Base-by-base conservation (phyloP, 2,888 invertebrate genomes). In the Tineola bisselliella region DNA sequence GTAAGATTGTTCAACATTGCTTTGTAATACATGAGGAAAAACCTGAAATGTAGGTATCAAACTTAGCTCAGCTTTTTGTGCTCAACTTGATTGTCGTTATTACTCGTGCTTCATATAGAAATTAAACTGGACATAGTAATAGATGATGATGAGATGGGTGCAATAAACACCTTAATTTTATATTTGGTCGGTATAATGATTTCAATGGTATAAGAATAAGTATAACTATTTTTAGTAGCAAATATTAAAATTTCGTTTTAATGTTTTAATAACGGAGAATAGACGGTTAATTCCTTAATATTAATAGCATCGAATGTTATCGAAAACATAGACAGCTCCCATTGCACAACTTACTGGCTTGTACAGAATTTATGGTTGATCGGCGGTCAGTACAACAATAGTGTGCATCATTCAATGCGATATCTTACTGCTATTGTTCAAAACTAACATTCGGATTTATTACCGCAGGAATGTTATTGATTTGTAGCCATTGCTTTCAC, bases 371-470 rank as follows among this genome's bases (percentile, higher is more conserved):
- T 48, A 48, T 48, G 48, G 48, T 48, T 48, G 48, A 48, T 48
- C 48, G 48, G 48, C 17, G 48, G 15, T 10, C 48, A 5, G 48
- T 11, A 31, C 17, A 57, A 57, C 57, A 58, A 58, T 58, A 5
- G 58, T 58, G 58, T 10, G 31, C 58, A 58, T 58, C 58, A 58
- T 58, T 58, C 58, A 58, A 17, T 33, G 17, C 58, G 31, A 58
- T 58, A 31, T 58, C 58, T 54, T 17, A 33, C 17, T 33, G 33
- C 11, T 33, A 31, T 58, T 58, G 58, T 58, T 58, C 33, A 31
- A 17, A 58, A 12, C 15, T 19, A 33, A 33, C 52, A 15, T 19
- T 31, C 11, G 33, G 58, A 58, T 58, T 58, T 58, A 33, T 58
- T n/a, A 33, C 58, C 17, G 12, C 18, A 19, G 15, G 6, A 6